phyloP scores from a whole-genome alignment of 2,888 invertebrate genomes.

The Acleris emargana region DNA sequence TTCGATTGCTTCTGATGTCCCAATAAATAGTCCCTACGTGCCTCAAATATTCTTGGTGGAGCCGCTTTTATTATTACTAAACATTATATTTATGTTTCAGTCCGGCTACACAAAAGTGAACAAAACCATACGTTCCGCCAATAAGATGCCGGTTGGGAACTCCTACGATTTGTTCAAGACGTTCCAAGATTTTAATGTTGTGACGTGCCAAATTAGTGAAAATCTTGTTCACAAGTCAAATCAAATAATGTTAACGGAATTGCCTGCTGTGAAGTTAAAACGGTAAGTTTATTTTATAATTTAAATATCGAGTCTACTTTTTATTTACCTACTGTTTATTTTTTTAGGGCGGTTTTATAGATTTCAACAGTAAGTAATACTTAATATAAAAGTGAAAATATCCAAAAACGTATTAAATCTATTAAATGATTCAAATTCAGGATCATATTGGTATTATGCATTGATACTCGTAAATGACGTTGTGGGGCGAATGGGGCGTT shows the following conservation, averaged over 20 bases:
- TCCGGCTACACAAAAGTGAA: conserved; percentile 86
- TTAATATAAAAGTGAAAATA: no score
- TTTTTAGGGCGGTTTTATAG: no score
- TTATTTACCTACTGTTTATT: no score
- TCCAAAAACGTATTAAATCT: no score
- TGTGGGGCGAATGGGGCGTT: no score
- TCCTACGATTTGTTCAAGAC: conserved; percentile 90
- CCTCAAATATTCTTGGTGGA: no score
- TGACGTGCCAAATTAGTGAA: conserved; percentile 85
- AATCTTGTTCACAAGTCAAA: conserved; percentile 80
- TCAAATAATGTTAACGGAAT: conserved; percentile 81
- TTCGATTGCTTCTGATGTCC: no score
- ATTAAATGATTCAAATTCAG: no score
- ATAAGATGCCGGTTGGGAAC: conserved; percentile 87
- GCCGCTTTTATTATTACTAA: neutral
- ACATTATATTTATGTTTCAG: conserved; percentile 68
- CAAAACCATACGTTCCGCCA: conserved; percentile 88
- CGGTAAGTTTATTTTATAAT: conserved; percentile 50
- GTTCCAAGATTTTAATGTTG: conserved; percentile 88
- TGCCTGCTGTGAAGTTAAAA: conserved; percentile 70
- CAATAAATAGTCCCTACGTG: no score
- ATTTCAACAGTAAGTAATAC: no score
- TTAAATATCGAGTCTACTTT: neutral
- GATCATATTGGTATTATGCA: no score
- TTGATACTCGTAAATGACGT: no score